Conservation (phyloP, 2,797 vertebrate genomes). For the Synanceia verrucosa region DNA sequence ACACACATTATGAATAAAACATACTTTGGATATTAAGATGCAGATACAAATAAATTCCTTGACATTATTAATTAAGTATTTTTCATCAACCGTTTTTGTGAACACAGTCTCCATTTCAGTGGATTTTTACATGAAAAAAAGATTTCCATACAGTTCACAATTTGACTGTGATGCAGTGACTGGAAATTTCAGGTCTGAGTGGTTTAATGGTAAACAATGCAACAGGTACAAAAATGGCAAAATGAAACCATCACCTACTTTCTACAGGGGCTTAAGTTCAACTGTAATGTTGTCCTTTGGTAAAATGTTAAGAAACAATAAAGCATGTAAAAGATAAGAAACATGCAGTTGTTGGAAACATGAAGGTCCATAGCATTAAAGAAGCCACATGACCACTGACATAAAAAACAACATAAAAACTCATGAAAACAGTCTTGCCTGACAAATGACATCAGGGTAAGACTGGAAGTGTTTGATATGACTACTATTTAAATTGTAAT, state of each 20-base stretch:
- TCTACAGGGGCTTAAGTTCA: neutral
- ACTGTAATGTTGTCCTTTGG: conserved; percentile 19
- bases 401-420: conserved; percentile 22
- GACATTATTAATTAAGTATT: neutral
- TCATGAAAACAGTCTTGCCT: conserved; percentile 22
- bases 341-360: conserved; percentile 20
- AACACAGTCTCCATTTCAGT: neutral
- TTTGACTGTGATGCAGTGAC: conserved; percentile 25
- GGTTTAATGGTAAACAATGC: conserved; percentile 9
- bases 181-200: neutral
- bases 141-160: conserved; percentile 38
- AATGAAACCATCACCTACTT: conserved; percentile 17
- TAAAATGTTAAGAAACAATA: conserved; percentile 33
- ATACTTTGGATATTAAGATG: conserved; percentile 50
- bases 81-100: neutral
- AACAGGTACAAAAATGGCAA: conserved; percentile 13
- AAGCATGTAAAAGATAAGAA: conserved; percentile 18
- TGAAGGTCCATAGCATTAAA: conserved; percentile 4
- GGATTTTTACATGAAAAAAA: conserved; percentile 24
- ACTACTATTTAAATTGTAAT: neutral
- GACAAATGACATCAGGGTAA: conserved; percentile 1
- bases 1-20: conserved; percentile 61
- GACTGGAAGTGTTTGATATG: conserved; percentile 2
- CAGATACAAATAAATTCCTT: conserved; percentile 21
- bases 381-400: conserved; percentile 11